Percentiles rank a stretch among this genome's conserved stretches.
phyloP scores from a whole-genome alignment of 2,888 invertebrate species.

The Melolontha melolontha region DNA sequence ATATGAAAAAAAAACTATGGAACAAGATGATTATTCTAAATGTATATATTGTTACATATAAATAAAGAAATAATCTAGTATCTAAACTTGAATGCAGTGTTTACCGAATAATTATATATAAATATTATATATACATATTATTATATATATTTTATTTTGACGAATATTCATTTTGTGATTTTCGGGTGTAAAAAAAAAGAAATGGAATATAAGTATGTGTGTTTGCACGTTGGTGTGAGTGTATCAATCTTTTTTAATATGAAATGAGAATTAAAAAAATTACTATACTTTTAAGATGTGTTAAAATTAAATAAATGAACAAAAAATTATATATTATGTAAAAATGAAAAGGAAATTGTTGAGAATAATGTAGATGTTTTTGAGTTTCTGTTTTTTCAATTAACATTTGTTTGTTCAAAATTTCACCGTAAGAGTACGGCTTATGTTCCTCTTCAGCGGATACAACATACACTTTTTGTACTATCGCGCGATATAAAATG shows the following conservation, averaged over 20 bases:
- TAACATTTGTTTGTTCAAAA: constrained; percentile 54
- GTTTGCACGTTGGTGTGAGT: constrained; percentile 20
- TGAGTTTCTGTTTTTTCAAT: constrained; percentile 2
- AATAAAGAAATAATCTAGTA: constrained; percentile 60
- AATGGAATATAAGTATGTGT: constrained; percentile 4
- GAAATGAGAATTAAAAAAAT: constrained; percentile 14
- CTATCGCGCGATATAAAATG: constrained; percentile 19
- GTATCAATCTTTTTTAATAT: constrained; percentile 26
- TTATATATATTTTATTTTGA: constrained; percentile 46
- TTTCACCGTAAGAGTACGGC: constrained; percentile 64
- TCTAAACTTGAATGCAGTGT: constrained; percentile 57
- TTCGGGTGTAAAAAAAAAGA: constrained; percentile 44
- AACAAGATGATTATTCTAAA: constrained; percentile 68
- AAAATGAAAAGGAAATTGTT: constrained; percentile 10
- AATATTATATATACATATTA: constrained; percentile 35
- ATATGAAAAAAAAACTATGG: constrained; percentile 52
- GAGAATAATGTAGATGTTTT: constrained; percentile 18
- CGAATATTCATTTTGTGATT: constrained; percentile 50
- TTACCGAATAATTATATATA: constrained; percentile 48
- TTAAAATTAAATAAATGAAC: constrained; percentile 24
- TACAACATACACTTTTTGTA: constrained; percentile 36
- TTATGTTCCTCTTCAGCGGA: constrained; percentile 63
- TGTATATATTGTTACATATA: constrained; percentile 71
- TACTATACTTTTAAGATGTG: constrained; percentile 26
- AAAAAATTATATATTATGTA: constrained; percentile 27